Conservation (phyloP, 2,113 vertebrate genomes). For the Xenopus laevis region DNA sequence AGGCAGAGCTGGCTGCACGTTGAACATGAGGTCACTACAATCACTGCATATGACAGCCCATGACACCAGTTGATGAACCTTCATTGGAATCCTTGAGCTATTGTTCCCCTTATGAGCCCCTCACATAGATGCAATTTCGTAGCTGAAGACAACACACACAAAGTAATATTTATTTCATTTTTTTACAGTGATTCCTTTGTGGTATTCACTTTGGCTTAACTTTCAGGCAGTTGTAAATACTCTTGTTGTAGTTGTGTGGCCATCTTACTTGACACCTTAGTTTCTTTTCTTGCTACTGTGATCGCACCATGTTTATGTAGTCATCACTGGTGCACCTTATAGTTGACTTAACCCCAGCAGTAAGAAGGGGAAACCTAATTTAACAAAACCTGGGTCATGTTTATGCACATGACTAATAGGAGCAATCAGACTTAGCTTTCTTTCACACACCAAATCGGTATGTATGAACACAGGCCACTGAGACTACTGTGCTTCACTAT, state of each 20-base stretch:
- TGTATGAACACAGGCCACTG: slow-evolving; percentile 33
- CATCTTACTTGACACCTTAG: not conserved
- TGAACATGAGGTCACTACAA: no score
- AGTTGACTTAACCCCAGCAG: slow-evolving; percentile 29
- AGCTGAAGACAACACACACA: no score
- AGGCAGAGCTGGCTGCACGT: no score
- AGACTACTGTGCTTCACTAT: slow-evolving; percentile 17
- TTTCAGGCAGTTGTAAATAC: not conserved
- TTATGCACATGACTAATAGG: slow-evolving; percentile 33
- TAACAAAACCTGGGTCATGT: slow-evolving; percentile 23
- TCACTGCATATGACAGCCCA: no score
- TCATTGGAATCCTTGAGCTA: no score
- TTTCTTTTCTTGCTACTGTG: slow-evolving; percentile 1
- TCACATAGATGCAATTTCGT: no score
- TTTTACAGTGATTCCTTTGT: no score
- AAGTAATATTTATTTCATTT: no score
- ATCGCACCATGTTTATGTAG: slow-evolving; percentile 23
- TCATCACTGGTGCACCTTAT: slow-evolving; percentile 24
- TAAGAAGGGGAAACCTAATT: slow-evolving; percentile 25
- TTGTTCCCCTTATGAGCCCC: no score
- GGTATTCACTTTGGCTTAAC: no score
- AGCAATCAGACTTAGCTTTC: not conserved
- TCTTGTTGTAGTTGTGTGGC: slow-evolving; percentile 18
- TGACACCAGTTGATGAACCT: no score
- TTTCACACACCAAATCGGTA: not conserved